Conservation (phyloP, 2,888 invertebrate species). For the Xylophagus ater region DNA sequence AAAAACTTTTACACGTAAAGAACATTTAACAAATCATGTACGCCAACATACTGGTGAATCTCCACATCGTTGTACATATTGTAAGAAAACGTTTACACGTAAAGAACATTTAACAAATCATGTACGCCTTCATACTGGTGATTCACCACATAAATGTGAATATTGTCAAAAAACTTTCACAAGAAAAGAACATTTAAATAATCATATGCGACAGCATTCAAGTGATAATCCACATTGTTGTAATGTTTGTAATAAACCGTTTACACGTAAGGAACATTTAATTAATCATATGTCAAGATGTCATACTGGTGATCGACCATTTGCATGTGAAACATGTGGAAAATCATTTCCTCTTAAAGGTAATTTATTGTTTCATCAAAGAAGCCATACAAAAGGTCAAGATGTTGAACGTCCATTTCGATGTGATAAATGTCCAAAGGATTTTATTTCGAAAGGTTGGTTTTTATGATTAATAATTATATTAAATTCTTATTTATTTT, state of each 20-base stretch:
- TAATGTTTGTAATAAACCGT: slow-evolving; percentile 73
- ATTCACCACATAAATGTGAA: slow-evolving; percentile 75
- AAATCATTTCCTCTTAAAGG: slow-evolving; percentile 78
- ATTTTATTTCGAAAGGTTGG: slow-evolving; percentile 74
- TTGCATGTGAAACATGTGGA: slow-evolving; percentile 74
- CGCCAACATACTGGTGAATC: slow-evolving; percentile 72
- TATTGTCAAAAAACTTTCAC: slow-evolving; percentile 80
- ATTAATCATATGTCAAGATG: slow-evolving; percentile 64
- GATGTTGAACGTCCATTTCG: slow-evolving; percentile 57
- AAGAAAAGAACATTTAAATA: slow-evolving; percentile 72
- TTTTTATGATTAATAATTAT: slow-evolving; percentile 4
- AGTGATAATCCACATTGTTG: slow-evolving; percentile 81
- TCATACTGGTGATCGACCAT: slow-evolving; percentile 70
- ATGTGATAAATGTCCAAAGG: slow-evolving; percentile 75
- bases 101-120: slow-evolving; percentile 82
- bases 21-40: slow-evolving; percentile 77
- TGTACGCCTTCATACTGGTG: slow-evolving; percentile 67
- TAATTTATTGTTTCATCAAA: slow-evolving; percentile 73
- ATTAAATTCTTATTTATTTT: slow-evolving; percentile 13
- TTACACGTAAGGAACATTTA: slow-evolving; percentile 68
- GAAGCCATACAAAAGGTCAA: slow-evolving; percentile 69
- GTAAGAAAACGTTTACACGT: slow-evolving; percentile 54
- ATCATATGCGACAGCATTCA: slow-evolving; percentile 78
- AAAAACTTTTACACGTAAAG: slow-evolving; percentile 67
- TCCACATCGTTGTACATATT: slow-evolving; percentile 43